Base-by-base conservation (phyloP, 2,888 invertebrate genomes). In the Latrodectus hesperus region DNA sequence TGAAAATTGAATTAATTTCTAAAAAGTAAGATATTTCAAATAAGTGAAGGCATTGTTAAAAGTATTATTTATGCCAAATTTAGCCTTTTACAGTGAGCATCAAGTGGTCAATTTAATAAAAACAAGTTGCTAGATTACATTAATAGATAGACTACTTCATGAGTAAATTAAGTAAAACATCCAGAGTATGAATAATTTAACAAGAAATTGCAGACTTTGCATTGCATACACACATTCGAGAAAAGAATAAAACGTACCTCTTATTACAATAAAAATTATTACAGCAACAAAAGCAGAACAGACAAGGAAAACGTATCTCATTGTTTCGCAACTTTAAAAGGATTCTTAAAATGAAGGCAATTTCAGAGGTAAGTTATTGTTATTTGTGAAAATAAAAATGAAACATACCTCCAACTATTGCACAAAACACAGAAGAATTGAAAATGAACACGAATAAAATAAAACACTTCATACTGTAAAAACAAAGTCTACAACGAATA, bases 341-440 rank as follows among this genome's bases (percentile, higher is more conserved):
- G 6, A 38, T 22, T 6, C 38, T 38, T 38, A 38, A 38, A 38
- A 38, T 38, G 38, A 3, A 38, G 1, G 38, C 38, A 38, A 38
- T 38, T 38, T 38, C 38, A 38, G 38, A 38, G 38, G 38, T 38
- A 38, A 38, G 38, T 38, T 38, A 38, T 38, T 38, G 38, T 38
- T 38, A 38, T 38, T 38, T 38, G 38, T 38, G 38, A 38, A 38
- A 38, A 38, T 3, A 38, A 38, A 38, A 38, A 38, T 38, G 38
- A 38, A 16, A 78, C 78, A 55, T 81, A 81, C 81, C 81, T 67
- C 81, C 73, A 26, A 81, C 81, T n/a, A 53, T 81, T 26, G 81
- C 81, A 72, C 81, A 26, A 17, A 22, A 81, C 22, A 26, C 73
- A 51, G 74, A 22, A 12, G 53, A 11, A 12, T 26, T 8, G 52